phyloP scores from a whole-genome alignment of 2,113 vertebrate species.

The Boleophthalmus pectinirostris region DNA sequence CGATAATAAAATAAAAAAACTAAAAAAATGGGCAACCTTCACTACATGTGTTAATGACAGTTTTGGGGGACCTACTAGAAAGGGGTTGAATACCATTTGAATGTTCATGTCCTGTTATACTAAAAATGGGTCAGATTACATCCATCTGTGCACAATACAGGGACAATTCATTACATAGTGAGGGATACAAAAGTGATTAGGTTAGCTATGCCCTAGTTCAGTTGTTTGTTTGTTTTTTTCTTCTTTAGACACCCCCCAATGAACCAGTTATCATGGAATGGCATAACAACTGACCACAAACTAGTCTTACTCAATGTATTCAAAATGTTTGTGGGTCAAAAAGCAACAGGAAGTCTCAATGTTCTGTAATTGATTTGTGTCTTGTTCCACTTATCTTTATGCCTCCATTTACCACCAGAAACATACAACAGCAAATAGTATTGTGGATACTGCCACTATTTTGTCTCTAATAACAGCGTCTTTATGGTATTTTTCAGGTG shows the following conservation, averaged over 20 bases:
- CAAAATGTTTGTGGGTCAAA: conserved; percentile 1
- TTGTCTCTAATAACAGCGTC: background rate
- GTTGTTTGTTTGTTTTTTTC: background rate
- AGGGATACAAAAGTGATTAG: conserved; percentile 13
- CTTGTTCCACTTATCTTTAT: background rate
- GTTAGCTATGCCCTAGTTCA: conserved; percentile 35
- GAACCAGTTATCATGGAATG: background rate
- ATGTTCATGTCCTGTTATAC: conserved; percentile 23
- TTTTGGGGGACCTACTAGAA: background rate
- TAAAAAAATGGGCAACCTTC: conserved; percentile 30
- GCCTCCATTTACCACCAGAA: no score
- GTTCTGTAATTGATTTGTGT: background rate
- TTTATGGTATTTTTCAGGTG: conserved; percentile 76
- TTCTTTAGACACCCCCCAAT: background rate
- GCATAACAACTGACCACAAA: background rate
- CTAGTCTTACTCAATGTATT: background rate
- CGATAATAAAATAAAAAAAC: background rate
- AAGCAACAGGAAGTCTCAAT: background rate
- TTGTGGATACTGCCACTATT: background rate
- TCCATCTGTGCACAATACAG: background rate
- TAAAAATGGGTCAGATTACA: conserved; percentile 39
- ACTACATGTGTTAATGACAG: conserved; percentile 28
- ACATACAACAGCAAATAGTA: background rate
- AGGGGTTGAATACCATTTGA: background rate
- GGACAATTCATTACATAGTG: conserved; percentile 15